Evolutionary conservation across 2,113 vertebrate genomes (phyloP).

Genomic region (Anthoscopus minutus): DNA sequence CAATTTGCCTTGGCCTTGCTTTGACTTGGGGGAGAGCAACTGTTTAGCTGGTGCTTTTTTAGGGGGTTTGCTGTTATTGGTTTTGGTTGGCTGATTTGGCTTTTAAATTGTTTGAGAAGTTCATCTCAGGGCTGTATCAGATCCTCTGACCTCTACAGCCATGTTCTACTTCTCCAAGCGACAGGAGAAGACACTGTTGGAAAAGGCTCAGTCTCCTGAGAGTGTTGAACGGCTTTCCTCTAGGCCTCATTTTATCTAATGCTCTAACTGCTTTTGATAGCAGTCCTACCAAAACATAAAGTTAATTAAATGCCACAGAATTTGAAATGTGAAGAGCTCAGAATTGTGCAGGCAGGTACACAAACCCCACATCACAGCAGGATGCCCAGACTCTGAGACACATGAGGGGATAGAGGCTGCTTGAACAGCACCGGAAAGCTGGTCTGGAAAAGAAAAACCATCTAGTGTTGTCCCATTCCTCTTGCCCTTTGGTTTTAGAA

Average conservation of each 20-base stretch:
- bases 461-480: background rate
- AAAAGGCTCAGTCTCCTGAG: background rate
- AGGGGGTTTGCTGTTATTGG: background rate
- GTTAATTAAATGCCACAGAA: background rate
- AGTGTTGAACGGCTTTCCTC: background rate
- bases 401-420: background rate
- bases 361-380: background rate
- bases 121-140: background rate
- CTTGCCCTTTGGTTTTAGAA: background rate
- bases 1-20: background rate
- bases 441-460: background rate
- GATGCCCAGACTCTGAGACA: background rate
- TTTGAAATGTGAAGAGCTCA: background rate
- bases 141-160: background rate
- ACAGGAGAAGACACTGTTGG: background rate
- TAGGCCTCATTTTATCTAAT: background rate
- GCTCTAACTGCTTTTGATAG: background rate
- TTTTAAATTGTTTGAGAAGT: background rate
- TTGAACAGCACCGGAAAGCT: background rate
- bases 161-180: background rate
- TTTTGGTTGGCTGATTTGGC: background rate
- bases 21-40: background rate
- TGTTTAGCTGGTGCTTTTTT: fast-evolving
- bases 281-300: background rate
- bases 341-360: fast-evolving